These are phyloP conservation scores for Damaliscus lunatus DNA, from an alignment of 2,113 vertebrate species.

Conservation along the genomic window DNA sequence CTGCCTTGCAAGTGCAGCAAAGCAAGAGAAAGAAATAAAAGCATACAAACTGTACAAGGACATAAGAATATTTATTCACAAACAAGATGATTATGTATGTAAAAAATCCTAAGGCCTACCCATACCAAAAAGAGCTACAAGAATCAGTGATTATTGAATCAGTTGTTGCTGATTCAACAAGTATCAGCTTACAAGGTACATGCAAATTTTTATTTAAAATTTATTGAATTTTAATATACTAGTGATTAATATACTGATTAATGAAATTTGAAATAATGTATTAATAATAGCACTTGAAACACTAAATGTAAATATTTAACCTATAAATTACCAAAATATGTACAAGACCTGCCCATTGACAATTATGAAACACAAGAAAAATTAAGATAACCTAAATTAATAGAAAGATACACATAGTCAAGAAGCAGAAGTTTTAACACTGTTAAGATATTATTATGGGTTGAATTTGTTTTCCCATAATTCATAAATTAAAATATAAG, in stretches of 20 bases:
- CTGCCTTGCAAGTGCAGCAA: not conserved
- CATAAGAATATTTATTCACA: not conserved
- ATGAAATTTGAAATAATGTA: not conserved
- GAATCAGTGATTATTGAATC: not conserved
- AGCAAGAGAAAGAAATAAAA: not conserved
- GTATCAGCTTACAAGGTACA: not conserved
- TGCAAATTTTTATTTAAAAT: not conserved
- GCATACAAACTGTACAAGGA: not conserved
- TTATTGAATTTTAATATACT: not conserved
- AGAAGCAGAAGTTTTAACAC: not conserved
- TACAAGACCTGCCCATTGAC: not conserved
- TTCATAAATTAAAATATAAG: not conserved
- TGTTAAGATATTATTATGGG: not conserved
- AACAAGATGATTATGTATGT: not conserved
- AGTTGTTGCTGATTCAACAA: not conserved
- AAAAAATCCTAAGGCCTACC: not conserved
- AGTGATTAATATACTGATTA: not conserved
- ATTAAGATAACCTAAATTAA: not conserved
- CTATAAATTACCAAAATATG: not conserved
- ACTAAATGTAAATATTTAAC: not conserved
- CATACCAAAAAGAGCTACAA: not conserved
- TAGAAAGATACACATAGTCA: not conserved
- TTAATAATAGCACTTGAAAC: not conserved
- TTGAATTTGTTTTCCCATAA: not conserved
- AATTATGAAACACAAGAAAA: conserved; percentile 6